Conservation (phyloP, 2,113 vertebrate genomes). For the Hystrix brachyura region DNA sequence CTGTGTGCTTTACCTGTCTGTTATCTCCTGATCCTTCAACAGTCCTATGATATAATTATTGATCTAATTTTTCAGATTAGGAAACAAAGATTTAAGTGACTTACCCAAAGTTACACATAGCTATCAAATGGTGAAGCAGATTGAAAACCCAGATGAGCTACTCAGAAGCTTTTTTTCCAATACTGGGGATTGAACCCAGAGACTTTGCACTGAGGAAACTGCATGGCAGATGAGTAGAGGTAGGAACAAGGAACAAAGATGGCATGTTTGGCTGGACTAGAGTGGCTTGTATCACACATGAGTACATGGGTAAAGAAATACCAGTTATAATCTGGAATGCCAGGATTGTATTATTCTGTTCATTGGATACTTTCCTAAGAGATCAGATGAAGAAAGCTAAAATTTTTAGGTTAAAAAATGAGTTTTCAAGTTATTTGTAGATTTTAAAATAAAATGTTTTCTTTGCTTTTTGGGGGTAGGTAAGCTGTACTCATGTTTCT, state of each 20-base stretch:
- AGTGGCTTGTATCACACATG: background rate
- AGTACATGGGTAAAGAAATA: background rate
- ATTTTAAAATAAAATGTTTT: background rate
- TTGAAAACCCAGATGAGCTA: background rate
- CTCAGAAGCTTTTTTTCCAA: background rate
- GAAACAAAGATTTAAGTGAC: background rate
- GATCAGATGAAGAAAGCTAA: background rate
- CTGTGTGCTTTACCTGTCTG: background rate
- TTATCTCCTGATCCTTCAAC: background rate
- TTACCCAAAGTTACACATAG: background rate
- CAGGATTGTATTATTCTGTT: background rate
- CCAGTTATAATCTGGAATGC: background rate
- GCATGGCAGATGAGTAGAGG: background rate
- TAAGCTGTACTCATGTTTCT: background rate
- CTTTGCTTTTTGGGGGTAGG: background rate
- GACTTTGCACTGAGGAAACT: background rate
- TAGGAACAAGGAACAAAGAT: background rate
- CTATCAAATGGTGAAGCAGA: background rate
- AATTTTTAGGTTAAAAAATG: background rate
- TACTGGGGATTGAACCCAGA: background rate
- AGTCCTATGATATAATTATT: background rate
- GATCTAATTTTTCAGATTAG: background rate
- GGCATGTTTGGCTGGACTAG: background rate
- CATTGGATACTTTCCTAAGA: background rate
- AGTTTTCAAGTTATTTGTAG: background rate